Conservation (phyloP, 2,888 invertebrate genomes). For the Amblyjoppa proteus region DNA sequence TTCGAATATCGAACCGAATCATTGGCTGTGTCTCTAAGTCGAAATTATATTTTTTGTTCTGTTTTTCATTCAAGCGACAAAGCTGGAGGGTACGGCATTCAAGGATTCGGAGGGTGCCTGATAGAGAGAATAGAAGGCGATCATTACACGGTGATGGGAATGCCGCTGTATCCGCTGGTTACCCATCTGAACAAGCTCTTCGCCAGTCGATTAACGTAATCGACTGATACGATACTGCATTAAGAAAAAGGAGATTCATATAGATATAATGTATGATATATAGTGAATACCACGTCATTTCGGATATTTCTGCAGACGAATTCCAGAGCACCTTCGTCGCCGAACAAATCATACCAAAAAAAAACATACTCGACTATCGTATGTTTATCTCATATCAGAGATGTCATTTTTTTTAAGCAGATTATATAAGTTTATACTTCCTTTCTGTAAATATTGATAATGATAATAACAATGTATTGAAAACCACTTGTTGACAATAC, state of each 20-base stretch:
- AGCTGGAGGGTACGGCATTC: slow-evolving; percentile 97
- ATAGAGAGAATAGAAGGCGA: slow-evolving; percentile 93
- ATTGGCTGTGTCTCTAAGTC: neutral
- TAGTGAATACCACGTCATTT: neutral
- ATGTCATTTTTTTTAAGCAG: too few species aligned
- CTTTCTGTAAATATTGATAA: too few species aligned
- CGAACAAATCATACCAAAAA: too few species aligned
- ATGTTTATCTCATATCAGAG: too few species aligned
- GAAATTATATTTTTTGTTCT: slow-evolving; percentile 13
- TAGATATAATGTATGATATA: neutral
- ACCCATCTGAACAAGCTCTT: slow-evolving; percentile 79
- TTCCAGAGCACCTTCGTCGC: too few species aligned
- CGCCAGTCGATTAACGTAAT: slow-evolving; percentile 11
- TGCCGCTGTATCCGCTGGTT: slow-evolving; percentile 89
- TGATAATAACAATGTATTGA: too few species aligned
- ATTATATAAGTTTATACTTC: too few species aligned
- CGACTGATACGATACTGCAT: neutral
- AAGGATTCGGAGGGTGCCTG: slow-evolving; percentile 93
- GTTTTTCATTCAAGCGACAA: slow-evolving; percentile 88
- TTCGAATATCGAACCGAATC: neutral
- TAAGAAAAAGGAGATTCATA: neutral
- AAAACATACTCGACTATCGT: too few species aligned
- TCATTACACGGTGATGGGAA: slow-evolving; percentile 95
- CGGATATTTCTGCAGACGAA: too few species aligned
- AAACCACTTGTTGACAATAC: too few species aligned